Evolutionary conservation across 2,797 vertebrate species (phyloP).

Genomic region (Salarias fasciatus): DNA sequence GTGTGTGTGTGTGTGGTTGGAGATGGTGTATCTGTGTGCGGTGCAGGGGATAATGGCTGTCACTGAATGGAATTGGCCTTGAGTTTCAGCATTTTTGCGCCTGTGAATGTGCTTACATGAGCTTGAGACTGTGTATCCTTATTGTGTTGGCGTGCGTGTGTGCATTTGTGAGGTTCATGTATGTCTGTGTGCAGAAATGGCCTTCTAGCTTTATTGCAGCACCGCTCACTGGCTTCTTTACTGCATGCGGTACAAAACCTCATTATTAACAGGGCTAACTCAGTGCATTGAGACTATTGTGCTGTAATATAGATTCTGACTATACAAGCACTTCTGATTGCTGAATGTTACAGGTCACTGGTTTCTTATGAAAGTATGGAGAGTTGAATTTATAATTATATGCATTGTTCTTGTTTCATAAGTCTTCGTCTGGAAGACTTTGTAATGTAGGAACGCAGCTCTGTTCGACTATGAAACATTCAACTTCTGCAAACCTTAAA

Average conservation of each 20-base stretch:
- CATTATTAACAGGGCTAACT: constrained; percentile 39
- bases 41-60: constrained; percentile 30
- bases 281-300: background rate
- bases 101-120: constrained; percentile 41
- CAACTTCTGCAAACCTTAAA: no score
- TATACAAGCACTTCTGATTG: constrained; percentile 3
- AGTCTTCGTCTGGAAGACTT: no score
- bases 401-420: background rate
- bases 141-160: constrained; percentile 22
- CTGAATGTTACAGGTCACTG: background rate
- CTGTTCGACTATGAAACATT: no score
- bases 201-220: constrained; percentile 56
- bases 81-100: constrained; percentile 52
- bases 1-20: no score
- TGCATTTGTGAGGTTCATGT: constrained; percentile 3
- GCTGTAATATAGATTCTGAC: constrained; percentile 19
- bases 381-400: constrained; percentile 2
- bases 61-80: constrained; percentile 44
- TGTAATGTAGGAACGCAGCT: no score
- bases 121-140: constrained; percentile 17
- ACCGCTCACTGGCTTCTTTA: constrained; percentile 37
- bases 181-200: constrained; percentile 31
- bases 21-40: constrained; percentile 12
- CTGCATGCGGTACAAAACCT: constrained; percentile 48
- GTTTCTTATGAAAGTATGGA: background rate